Evolutionary conservation across 2,888 invertebrate species (phyloP).

Genomic region (Drosophila affinis): DNA sequence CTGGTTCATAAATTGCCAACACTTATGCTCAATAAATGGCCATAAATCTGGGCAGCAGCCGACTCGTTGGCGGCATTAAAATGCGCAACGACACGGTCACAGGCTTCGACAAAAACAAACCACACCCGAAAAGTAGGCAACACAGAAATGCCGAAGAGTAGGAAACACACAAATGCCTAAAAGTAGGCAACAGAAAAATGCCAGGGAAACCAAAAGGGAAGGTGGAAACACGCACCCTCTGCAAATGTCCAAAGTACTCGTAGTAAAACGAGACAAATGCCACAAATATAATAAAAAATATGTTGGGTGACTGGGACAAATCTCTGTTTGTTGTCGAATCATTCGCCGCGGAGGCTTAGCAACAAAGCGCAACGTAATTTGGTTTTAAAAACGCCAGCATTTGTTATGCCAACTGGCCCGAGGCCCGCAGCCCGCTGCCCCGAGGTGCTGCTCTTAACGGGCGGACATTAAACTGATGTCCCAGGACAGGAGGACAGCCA

Average conservation of each 20-base stretch:
- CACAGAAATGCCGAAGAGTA: constrained; percentile 11
- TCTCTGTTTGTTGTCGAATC: constrained; percentile 58
- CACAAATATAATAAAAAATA: constrained; percentile 58
- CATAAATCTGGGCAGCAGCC: constrained; percentile 50
- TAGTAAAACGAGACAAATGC: constrained; percentile 45
- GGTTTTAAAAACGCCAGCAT: constrained; percentile 59
- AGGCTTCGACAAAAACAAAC: constrained; percentile 1
- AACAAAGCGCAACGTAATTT: constrained; percentile 41
- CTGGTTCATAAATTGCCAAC: constrained; percentile 65
- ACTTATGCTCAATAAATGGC: constrained; percentile 71
- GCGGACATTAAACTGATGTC: constrained; percentile 70
- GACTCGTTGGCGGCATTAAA: constrained; percentile 57
- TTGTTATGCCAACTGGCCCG: constrained; percentile 56
- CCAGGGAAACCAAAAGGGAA: neutral
- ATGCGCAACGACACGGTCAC: constrained; percentile 44
- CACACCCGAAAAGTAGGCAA: constrained; percentile 14
- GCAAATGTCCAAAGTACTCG: no score
- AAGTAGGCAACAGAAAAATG: constrained; percentile 20
- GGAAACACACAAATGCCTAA: constrained; percentile 2
- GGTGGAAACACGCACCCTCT: no score
- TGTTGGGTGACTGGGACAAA: constrained; percentile 39
- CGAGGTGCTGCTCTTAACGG: constrained; percentile 42
- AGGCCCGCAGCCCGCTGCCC: constrained; percentile 19
- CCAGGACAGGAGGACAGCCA: constrained; percentile 21
- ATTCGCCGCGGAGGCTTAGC: constrained; percentile 46